Evolutionary conservation across 1,140 invertebrate genomes (phyloP).

Genomic region (fruit fly (Drosophila melanogaster)): DNA sequence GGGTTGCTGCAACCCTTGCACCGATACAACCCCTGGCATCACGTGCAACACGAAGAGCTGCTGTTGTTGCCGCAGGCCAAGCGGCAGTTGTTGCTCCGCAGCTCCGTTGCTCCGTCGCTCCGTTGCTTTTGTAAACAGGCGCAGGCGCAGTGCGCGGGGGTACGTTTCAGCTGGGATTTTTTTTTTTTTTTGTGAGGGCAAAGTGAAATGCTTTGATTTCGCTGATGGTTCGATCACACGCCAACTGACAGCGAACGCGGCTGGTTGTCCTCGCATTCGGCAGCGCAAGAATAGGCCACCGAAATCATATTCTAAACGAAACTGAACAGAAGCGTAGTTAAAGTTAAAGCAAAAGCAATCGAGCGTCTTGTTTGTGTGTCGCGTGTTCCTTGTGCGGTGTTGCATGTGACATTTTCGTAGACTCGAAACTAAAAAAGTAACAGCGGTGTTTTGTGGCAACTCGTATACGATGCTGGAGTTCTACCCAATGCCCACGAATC

Average conservation of each 20-base stretch:
- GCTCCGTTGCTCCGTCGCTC: slow-evolving; percentile 52
- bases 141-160: slow-evolving; percentile 69
- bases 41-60: slow-evolving; percentile 36
- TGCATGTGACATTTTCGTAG: background rate
- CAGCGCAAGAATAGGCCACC: slow-evolving; percentile 7
- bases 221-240: slow-evolving; percentile 82
- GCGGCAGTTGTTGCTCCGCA: slow-evolving; percentile 50
- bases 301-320: background rate
- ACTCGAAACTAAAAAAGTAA: slow-evolving; percentile 9
- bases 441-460: slow-evolving; percentile 1
- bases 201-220: slow-evolving; percentile 84
- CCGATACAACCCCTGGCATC: slow-evolving; percentile 52
- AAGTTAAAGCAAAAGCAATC: slow-evolving; percentile 9
- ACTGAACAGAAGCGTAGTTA: slow-evolving; percentile 1
- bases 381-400: slow-evolving; percentile 2
- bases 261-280: slow-evolving; percentile 71
- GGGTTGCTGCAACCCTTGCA: slow-evolving; percentile 73
- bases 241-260: slow-evolving; percentile 82
- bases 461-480: slow-evolving; percentile 80
- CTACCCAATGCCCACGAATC: slow-evolving; percentile 84
- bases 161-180: slow-evolving; percentile 67
- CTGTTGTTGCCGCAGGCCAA: slow-evolving; percentile 4
- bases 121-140: slow-evolving; percentile 82
- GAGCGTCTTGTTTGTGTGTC: slow-evolving; percentile 18
- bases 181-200: slow-evolving; percentile 46